phyloP scores from a whole-genome alignment of 2,888 invertebrate species.

The Calameuta filiformis region DNA sequence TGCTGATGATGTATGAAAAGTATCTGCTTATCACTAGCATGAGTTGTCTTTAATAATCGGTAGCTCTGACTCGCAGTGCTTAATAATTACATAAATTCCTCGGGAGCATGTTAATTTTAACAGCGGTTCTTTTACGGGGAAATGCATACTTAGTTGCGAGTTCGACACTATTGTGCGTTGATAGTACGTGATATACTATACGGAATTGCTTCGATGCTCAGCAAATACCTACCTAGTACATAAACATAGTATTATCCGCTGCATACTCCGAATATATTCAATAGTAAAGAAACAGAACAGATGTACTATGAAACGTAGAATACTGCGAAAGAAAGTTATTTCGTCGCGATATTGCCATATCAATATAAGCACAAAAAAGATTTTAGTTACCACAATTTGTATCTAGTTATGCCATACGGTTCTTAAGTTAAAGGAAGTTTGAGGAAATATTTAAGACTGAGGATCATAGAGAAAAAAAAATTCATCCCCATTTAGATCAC shows the following conservation, averaged over 20 bases:
- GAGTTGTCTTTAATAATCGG: neutral
- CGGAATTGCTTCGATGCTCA: slow-evolving; percentile 22
- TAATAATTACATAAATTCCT: neutral
- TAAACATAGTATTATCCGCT: neutral
- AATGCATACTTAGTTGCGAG: slow-evolving; percentile 9
- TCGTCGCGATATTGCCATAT: slow-evolving; percentile 34
- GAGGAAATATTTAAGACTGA: slow-evolving; percentile 63
- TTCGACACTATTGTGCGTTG: slow-evolving; percentile 9
- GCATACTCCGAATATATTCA: neutral
- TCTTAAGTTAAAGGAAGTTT: slow-evolving; percentile 45
- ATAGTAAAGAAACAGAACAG: slow-evolving; percentile 25
- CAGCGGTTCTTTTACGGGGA: neutral
- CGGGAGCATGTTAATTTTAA: neutral
- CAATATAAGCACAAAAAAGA: slow-evolving; percentile 37
- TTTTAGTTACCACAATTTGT: slow-evolving; percentile 6
- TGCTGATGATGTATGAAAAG: neutral
- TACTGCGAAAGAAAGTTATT: neutral
- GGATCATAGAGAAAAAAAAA: slow-evolving; percentile 54
- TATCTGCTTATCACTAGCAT: neutral
- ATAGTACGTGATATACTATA: slow-evolving; percentile 14
- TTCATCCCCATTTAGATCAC: slow-evolving; percentile 57
- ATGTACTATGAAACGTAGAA: neutral
- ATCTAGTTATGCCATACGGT: slow-evolving; percentile 17
- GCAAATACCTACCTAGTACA: slow-evolving; percentile 1
- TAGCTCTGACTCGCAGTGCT: neutral